Base-by-base conservation (phyloP, 2,797 vertebrate genomes). In the Graptemys geographica region DNA sequence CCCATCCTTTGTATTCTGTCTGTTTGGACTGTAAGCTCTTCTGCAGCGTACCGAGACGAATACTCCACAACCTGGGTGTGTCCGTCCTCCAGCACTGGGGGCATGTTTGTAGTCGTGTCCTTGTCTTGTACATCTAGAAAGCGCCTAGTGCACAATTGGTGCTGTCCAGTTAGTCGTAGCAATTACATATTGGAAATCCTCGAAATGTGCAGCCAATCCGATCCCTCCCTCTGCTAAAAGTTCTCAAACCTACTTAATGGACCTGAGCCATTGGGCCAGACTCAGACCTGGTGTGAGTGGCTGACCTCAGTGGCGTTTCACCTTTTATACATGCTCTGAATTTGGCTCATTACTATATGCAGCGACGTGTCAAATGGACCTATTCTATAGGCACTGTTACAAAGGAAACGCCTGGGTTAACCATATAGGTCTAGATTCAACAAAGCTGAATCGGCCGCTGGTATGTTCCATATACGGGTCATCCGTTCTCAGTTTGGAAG, bases 391-490 rank as follows among this genome's bases (percentile, higher is more conserved):
- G n/a, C 65, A 18, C 16, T 11, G 18, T 33, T 62, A 33, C 11
- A 11, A 62, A 33, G 59, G 59, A 62, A 65, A 65, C 21, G 5
- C 10, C 65, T 41, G 53, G 1, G 11, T 93, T 88, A 55, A 78
- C 95, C 80, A 51, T 80, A 4, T 37, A 13, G 86, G 84, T 57
- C 78, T 93, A 93, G 94, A 94, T 59, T 72, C 81, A 88, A 72
- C 27, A 47, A 25, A 76, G 81, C 12, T 87, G 83, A 72, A 80
- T 83, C 72, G 56, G 11, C 12, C 15, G 83, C 72, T 59, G 52
- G 84, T 33, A 91, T 2, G 0, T 56, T 76, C 81, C 87, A 6
- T 52, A 3, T 28, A 27, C 2, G 57, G 56, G n/a, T 81, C 62
- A 72, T 47, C 55, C 16, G 1, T 33, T 79, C 37, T 47, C 72